Conservation (phyloP, 1,140 invertebrate species). For the Ostrea denselamellosa region DNA sequence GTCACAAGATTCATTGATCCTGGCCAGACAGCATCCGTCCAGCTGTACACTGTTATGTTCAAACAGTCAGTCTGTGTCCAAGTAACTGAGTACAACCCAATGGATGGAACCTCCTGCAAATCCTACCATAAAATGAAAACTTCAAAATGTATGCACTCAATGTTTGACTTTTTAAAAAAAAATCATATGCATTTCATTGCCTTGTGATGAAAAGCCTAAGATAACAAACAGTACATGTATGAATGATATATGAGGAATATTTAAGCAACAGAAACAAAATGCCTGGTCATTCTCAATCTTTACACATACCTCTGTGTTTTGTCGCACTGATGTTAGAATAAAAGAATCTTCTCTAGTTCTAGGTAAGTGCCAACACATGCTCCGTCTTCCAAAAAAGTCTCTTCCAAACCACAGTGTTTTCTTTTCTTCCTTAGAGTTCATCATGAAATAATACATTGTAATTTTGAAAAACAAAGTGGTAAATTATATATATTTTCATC, state of each 20-base stretch:
- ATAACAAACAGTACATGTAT: no score
- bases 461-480: no score
- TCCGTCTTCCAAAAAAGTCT: constrained; percentile 91
- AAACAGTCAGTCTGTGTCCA: constrained; percentile 68
- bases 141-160: no score
- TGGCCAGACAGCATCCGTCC: constrained; percentile 66
- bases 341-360: constrained; percentile 58
- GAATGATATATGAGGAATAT: no score
- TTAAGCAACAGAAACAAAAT: no score
- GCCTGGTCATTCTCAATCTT: no score
- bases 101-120: constrained; percentile 86
- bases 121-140: constrained; percentile 57
- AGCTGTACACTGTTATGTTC: constrained; percentile 67
- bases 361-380: constrained; percentile 85
- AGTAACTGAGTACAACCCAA: constrained; percentile 85
- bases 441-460: background rate
- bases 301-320: constrained; percentile 2
- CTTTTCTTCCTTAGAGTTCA: constrained; percentile 74
- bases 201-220: no score
- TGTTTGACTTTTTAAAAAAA: no score
- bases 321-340: constrained; percentile 70
- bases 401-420: constrained; percentile 89
- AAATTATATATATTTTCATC: no score
- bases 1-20: constrained; percentile 57
- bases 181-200: no score